phyloP scores from a whole-genome alignment of 2,113 vertebrate species.

The Corapipo altera region DNA sequence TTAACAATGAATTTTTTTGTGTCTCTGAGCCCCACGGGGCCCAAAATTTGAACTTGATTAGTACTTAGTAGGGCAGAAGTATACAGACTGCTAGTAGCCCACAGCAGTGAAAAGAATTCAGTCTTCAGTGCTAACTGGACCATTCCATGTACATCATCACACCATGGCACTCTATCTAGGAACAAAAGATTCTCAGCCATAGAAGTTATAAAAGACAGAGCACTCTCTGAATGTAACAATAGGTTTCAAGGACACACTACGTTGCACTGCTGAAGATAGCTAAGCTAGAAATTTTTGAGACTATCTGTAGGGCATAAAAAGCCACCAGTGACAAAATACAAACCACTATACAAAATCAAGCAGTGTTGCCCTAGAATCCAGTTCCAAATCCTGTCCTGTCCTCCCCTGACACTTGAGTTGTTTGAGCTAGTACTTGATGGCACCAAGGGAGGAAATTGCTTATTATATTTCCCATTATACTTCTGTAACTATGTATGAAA shows the following conservation, averaged over 20 bases:
- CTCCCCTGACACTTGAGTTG: not conserved
- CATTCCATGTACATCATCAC: rapidly evolving
- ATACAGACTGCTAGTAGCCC: not conserved
- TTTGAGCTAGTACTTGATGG: not conserved
- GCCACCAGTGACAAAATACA: not conserved
- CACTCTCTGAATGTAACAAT: not conserved
- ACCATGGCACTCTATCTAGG: not conserved
- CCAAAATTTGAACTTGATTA: not conserved
- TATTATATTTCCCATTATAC: conserved; percentile 19
- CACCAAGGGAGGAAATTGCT: not conserved
- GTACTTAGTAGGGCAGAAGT: not conserved
- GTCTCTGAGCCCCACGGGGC: not conserved
- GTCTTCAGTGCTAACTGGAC: not conserved
- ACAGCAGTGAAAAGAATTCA: not conserved
- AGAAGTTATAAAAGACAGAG: not conserved
- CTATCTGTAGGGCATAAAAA: not conserved
- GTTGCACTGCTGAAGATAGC: not conserved
- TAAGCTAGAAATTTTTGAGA: not conserved
- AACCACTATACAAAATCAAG: not conserved
- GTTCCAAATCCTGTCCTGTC: not conserved
- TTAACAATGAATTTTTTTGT: not conserved
- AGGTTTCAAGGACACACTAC: not conserved
- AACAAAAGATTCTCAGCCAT: not conserved
- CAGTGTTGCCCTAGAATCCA: not conserved
- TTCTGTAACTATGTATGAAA: conserved; percentile 8